Conservation (phyloP, 2,113 vertebrate genomes). For the Rhinolophus sinicus region DNA sequence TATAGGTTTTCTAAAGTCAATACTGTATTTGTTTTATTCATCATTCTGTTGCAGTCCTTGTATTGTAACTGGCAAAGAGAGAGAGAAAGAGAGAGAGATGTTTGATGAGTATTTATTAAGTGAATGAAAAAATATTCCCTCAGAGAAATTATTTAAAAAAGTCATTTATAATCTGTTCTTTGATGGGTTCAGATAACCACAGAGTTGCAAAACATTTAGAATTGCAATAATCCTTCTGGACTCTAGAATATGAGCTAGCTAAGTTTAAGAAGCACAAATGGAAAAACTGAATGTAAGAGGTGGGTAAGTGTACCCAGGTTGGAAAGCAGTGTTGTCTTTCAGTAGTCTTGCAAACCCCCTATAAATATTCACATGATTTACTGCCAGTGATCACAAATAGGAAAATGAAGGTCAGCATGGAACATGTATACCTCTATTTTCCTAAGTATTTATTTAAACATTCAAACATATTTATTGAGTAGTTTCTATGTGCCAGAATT, state of each 20-base stretch:
- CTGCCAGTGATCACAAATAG: not conserved
- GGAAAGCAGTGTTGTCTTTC: not conserved
- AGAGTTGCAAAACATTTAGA: not conserved
- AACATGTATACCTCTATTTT: not conserved
- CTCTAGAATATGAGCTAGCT: not conserved
- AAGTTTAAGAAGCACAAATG: not conserved
- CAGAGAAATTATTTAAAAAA: constrained; percentile 3
- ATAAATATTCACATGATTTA: not conserved
- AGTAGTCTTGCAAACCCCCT: not conserved
- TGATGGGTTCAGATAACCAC: not conserved
- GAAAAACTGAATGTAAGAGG: not conserved
- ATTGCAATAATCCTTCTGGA: not conserved
- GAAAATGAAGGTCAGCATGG: not conserved
- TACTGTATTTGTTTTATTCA: not conserved
- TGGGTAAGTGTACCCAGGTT: not conserved
- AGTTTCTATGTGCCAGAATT: not conserved
- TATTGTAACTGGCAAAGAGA: not conserved
- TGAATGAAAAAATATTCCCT: not conserved
- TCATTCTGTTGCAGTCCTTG: not conserved
- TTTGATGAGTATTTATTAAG: not conserved
- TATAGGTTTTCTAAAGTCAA: not conserved
- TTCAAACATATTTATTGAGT: not conserved
- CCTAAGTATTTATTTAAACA: not conserved
- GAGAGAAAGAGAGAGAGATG: not conserved
- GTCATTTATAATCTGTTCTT: not conserved